Base-by-base conservation (phyloP, 2,797 vertebrate genomes). In the Menidia menidia region DNA sequence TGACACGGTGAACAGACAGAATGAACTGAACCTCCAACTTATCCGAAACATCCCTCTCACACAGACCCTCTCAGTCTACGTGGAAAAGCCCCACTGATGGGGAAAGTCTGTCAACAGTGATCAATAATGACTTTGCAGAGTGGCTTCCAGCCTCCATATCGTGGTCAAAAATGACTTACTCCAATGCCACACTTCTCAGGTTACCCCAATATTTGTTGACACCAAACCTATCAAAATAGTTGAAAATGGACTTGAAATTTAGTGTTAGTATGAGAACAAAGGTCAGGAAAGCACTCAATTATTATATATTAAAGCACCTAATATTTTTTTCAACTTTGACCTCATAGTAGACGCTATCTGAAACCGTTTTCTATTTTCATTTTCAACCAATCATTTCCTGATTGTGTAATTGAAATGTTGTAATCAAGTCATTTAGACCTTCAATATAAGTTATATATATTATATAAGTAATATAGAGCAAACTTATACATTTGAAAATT, bases 1-100 rank as follows among this genome's bases (percentile, higher is more conserved):
- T 94, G 95, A 96, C 95, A 96, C 90, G 90, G 89, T 92, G 83
- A 95, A 95, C 96, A 97, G 95, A 97, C 95, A 93, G 95, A 89
- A 82, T 84, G 72, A 44, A 42, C 48, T 33, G 33, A 82, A 83
- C 85, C 74, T 73, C 74, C 67, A 86, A 84, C 75, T 85, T 68
- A 66, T 61, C 67, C 69, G 51, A 43, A 64, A 78, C 35, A 4
- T 42, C 60, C 53, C 64, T 33, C 65, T 42, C 60, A 48, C 68
- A 51, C 56, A 48, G 70, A 84, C 65, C 84, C 73, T 85, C 71
- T 75, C 72, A 55, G 8, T 12, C 35, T 35, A 30, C 64, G 69
- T 19, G 87, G 86, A 80, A 85, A 64, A 80, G 74, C 70, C 84
- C 87, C 88, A 86, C 25, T 44, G 64, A 71, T 52, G 58, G 56